Evolutionary conservation across 2,113 vertebrate genomes (phyloP), one percentile per base, ranked within the genome.

Genomic region (Epinephelus moara): DNA sequence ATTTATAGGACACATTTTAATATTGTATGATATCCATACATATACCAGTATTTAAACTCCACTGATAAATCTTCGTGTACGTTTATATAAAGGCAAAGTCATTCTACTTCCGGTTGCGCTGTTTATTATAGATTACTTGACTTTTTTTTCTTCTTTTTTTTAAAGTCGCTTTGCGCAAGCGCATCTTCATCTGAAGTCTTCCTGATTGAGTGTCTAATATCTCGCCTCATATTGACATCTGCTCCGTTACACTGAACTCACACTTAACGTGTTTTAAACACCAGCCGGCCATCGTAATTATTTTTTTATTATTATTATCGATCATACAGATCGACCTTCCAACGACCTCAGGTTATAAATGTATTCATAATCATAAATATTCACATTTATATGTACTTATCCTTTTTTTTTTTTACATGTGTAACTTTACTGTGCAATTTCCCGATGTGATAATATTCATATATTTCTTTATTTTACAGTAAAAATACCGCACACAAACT

Each of bases 91-190:
- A n/a, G 10, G 6, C 18, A 2, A 59, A 52, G 1, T 55, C 0
- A 1, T 9, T 25, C 0, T 2, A 70, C 74, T 89, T 91, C 87
- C 90, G 79, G 19, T 71, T 33, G 1, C 1, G 9, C 2, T 25
- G 55, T 50, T 61, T 1, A 50, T 76, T 79, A 7, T 11, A 1
- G 55, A 6, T 13, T 0, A 40, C 70, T 87, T 90, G 67, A 88
- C 79, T 5, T 0, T 40, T 74, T 42, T 76, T 75, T n/a, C n/a
- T n/a, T n/a, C n/a, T 70, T 45, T 14, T 30, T 30, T 3, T 30
- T 0, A 30, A 30, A 4, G 21, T 55, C 23, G 59, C 3, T 70
- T 3, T 78, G 88, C 93, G 94, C 93, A 92, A 64, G 84, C 63
- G 82, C 66, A 9, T 12, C 82, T 70, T 62, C 61, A 87, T 66